Evolutionary conservation across 2,888 invertebrate species (phyloP).

Genomic region (Hetaerina titia): DNA sequence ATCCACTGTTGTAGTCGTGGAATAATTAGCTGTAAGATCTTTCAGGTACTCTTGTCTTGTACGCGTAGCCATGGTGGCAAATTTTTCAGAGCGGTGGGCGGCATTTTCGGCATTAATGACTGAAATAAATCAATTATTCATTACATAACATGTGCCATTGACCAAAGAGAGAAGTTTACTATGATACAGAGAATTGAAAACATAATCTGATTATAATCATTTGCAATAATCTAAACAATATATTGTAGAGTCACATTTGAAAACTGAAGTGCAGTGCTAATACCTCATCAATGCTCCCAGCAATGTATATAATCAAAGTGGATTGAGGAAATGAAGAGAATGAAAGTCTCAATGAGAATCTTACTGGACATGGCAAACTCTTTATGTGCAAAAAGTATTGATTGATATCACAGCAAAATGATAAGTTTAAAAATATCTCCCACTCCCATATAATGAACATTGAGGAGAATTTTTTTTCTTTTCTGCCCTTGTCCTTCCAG

Average conservation of each 20-base stretch:
- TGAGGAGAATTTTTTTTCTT: neutral
- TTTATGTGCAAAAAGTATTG: no score
- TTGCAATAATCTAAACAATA: neutral
- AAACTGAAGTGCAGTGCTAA: neutral
- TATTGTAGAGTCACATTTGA: neutral
- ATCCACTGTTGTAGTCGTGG: constrained; percentile 89
- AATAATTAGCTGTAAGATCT: constrained; percentile 92
- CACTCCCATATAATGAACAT: neutral
- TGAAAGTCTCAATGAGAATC: no score
- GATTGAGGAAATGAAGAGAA: neutral
- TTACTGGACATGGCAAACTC: no score
- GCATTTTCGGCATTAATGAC: constrained; percentile 98
- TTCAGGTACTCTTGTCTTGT: constrained; percentile 97
- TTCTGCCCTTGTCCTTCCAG: no score
- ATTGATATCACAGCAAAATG: no score
- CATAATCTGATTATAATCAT: neutral
- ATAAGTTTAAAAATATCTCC: neutral
- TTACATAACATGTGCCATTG: neutral
- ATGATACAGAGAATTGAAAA: neutral
- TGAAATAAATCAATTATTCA: constrained; percentile 73
- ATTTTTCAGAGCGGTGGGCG: constrained; percentile 96
- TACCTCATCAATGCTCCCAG: neutral
- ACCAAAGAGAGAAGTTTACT: neutral
- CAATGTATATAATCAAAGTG: neutral
- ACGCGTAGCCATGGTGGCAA: constrained; percentile 97